A percentile compares a stretch with the other conserved stretches of the same genome.
Conservation (phyloP, 2,797 vertebrate species). For the Ctenosaura bakeri region DNA sequence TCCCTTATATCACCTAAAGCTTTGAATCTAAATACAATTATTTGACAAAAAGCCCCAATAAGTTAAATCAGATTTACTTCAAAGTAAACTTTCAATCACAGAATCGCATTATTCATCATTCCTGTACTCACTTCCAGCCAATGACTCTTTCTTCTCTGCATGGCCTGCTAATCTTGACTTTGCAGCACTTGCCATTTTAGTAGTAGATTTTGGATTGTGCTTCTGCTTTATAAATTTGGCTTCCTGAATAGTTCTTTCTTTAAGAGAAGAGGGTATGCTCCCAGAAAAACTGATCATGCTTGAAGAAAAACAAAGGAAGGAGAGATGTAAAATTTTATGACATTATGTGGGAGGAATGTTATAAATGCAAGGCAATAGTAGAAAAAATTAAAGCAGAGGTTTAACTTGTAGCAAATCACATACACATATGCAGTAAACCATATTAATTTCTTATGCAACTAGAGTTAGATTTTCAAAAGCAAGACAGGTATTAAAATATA, state of each 20-base stretch:
- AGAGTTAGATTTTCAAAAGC: not conserved
- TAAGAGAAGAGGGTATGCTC: slow-evolving; percentile 25
- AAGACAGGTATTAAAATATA: not conserved
- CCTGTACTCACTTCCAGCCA: not conserved
- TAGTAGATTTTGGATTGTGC: not conserved
- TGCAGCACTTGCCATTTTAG: slow-evolving; percentile 5
- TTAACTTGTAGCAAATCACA: not conserved
- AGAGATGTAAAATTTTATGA: not conserved
- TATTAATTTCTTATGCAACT: not conserved
- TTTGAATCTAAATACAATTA: not conserved
- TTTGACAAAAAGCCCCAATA: not conserved
- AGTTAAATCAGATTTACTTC: not conserved
- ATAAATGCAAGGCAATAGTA: not conserved
- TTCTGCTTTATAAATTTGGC: slow-evolving; percentile 32
- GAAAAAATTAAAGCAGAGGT: not conserved
- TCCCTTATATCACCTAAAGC: not conserved
- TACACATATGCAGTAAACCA: not conserved
- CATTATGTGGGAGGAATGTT: not conserved
- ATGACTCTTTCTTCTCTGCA: not conserved
- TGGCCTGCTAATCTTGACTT: not conserved
- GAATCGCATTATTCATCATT: not conserved
- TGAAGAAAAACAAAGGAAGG: not conserved
- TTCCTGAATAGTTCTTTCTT: slow-evolving; percentile 11
- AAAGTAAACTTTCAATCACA: not conserved
- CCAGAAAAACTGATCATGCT: slow-evolving; percentile 40